Base-by-base conservation (phyloP, 2,797 vertebrate species). In the Thalassophryne amazonica region DNA sequence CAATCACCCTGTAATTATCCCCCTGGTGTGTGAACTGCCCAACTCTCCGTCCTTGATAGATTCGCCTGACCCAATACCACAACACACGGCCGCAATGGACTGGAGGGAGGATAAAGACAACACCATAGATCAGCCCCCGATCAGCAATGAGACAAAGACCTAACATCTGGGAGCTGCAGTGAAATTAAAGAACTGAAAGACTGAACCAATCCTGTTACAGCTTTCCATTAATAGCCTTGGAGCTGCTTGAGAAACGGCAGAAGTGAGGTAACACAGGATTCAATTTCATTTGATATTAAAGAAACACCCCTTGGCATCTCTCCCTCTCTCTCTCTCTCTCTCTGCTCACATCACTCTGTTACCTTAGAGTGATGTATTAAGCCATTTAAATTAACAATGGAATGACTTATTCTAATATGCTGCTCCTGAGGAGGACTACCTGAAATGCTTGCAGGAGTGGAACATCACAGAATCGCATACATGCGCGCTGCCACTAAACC, bases 321-420 rank as follows among this genome's bases (percentile, higher is more conserved):
- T 88, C 62, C 38, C 24, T 78, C 58, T 81, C 72, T 52, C 50
- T 65, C 70, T 69, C 91, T 88, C 62, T 51, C 73, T 73, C 69
- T 49, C 76, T 60, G 71, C 75, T 79, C 78, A 71, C 66, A 73
- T 71, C 72, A 55, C 59, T 78, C 76, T 56, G 61, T 69, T 84
- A 93, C 93, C 93, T 92, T 67, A 92, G 92, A 93, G 93, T 95
- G 94, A 95, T 95, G 92, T 92, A 96, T 95, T 92, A 93, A 93
- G 92, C 93, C 93, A 93, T 96, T 96, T 95, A 93, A 96, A 97
- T 97, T 95, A 97, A 97, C 94, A 94, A 90, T 91, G 92, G 91
- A 94, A 94, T 94, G 92, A 94, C 93, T 96, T 94, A 93, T 95
- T 95, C 93, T 94, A 95, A 95, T 95, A 89, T 85, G 72, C 74